Evolutionary conservation across 2,797 vertebrate species (phyloP).

Genomic region (Megaceryle alcyon): DNA sequence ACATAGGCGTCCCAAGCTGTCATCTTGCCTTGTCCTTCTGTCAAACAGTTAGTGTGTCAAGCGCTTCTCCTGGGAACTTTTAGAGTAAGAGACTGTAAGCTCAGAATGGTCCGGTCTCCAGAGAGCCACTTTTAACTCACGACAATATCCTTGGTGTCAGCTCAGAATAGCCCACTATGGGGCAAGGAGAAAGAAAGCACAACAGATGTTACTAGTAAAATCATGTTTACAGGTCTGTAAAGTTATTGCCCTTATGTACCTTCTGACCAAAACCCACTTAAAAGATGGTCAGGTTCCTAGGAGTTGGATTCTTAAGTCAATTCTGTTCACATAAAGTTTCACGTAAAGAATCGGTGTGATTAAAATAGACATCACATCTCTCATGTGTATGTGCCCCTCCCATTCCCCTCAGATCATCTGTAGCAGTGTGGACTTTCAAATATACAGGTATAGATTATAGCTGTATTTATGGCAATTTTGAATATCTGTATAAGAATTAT

Average conservation of each 20-base stretch:
- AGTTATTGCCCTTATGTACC: constrained; percentile 53
- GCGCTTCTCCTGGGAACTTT: constrained; percentile 67
- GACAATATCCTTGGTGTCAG: constrained; percentile 68
- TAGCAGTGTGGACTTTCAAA: not conserved
- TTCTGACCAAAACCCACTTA: constrained; percentile 54
- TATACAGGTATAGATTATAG: not conserved
- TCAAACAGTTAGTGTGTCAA: constrained; percentile 58
- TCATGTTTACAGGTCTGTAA: constrained; percentile 58
- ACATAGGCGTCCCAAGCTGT: constrained; percentile 60
- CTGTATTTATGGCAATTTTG: not conserved
- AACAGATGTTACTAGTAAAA: constrained; percentile 79
- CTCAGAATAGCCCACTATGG: constrained; percentile 77
- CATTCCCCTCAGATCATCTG: not conserved
- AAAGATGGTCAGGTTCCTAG: not conserved
- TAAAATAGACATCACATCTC: not conserved
- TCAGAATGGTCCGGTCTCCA: constrained; percentile 45
- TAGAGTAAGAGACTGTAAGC: constrained; percentile 33
- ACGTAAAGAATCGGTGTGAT: rapidly evolving
- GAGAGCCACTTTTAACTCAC: constrained; percentile 71
- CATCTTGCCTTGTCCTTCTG: constrained; percentile 72
- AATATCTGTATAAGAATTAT: not conserved
- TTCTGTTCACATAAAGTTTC: not conserved
- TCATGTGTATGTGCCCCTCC: not conserved
- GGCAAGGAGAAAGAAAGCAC: constrained; percentile 64
- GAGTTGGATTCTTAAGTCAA: not conserved